Percentiles rank a stretch among this genome's conserved stretches.
Conservation (phyloP, 2,113 vertebrate species). For the Daboia siamensis region DNA sequence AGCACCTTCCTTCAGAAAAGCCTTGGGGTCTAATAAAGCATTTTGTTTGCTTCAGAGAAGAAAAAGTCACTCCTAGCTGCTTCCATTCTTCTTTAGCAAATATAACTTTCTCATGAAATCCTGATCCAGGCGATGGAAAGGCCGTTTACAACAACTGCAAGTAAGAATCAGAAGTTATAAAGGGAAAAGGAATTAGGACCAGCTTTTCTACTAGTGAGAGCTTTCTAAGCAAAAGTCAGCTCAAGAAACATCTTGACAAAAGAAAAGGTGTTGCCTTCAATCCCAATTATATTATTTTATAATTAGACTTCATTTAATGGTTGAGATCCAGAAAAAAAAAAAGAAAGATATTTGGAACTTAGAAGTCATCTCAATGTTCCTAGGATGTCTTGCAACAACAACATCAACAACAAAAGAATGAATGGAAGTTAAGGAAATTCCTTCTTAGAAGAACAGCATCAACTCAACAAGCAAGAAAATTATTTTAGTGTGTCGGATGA, state of each 20-base stretch:
- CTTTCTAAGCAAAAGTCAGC: neutral
- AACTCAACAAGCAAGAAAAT: neutral
- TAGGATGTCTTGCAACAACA: neutral
- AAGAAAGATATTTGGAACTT: neutral
- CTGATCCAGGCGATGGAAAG: neutral
- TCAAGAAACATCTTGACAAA: neutral
- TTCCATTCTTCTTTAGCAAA: neutral
- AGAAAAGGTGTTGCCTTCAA: neutral
- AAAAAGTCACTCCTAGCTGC: neutral
- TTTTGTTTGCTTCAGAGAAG: neutral
- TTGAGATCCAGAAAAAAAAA: neutral
- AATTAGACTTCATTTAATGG: neutral
- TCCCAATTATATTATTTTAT: neutral
- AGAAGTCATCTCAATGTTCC: neutral
- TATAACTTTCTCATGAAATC: neutral
- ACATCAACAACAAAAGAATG: accelerated
- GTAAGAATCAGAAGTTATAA: neutral
- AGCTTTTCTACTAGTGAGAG: neutral
- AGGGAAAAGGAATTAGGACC: neutral
- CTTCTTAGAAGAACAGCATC: neutral
- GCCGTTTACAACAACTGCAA: neutral
- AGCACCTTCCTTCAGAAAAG: neutral
- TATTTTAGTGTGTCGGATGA: accelerated
- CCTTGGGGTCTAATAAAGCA: neutral
- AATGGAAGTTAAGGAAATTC: neutral